Evolutionary conservation across 1,140 invertebrate genomes (phyloP).

Genomic region (Batillaria attramentaria): DNA sequence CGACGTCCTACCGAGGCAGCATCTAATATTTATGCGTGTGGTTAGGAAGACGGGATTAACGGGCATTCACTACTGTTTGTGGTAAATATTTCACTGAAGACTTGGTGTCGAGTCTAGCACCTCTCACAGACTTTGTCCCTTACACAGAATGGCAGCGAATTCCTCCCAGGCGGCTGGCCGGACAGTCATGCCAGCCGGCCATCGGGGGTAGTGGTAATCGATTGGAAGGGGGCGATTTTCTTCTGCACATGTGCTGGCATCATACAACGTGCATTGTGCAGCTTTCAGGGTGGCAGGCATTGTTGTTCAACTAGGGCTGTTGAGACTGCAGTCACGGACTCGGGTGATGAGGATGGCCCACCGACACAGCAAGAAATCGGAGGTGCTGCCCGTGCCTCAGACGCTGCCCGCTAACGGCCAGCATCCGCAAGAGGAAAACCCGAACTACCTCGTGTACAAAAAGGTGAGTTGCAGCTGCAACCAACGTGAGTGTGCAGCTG

Average conservation of each 20-base stretch:
- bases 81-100: slow-evolving; percentile 23
- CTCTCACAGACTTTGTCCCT: too few relatives aligned
- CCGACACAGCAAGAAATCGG: slow-evolving; percentile 46
- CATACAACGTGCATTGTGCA: slow-evolving; percentile 7
- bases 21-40: slow-evolving; percentile 7
- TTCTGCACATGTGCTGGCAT: slow-evolving; percentile 26
- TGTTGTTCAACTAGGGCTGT: neutral
- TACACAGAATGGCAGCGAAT: slow-evolving; percentile 31
- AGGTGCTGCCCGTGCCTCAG: slow-evolving; percentile 53
- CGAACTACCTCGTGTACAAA: slow-evolving; percentile 60
- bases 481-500: neutral
- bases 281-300: slow-evolving; percentile 1
- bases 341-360: slow-evolving; percentile 40
- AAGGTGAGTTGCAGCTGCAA: slow-evolving; percentile 50
- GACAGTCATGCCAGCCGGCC: slow-evolving; percentile 28
- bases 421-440: slow-evolving; percentile 58
- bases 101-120: slow-evolving; percentile 16
- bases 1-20: neutral
- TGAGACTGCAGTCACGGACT: neutral
- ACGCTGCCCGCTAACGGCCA: slow-evolving; percentile 62
- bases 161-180: slow-evolving; percentile 17
- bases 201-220: slow-evolving; percentile 7
- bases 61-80: slow-evolving; percentile 12
- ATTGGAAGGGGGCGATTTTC: slow-evolving; percentile 17
- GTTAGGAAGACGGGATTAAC: neutral